Conservation (phyloP, 2,888 invertebrate species). For the Epicampocera succincta region DNA sequence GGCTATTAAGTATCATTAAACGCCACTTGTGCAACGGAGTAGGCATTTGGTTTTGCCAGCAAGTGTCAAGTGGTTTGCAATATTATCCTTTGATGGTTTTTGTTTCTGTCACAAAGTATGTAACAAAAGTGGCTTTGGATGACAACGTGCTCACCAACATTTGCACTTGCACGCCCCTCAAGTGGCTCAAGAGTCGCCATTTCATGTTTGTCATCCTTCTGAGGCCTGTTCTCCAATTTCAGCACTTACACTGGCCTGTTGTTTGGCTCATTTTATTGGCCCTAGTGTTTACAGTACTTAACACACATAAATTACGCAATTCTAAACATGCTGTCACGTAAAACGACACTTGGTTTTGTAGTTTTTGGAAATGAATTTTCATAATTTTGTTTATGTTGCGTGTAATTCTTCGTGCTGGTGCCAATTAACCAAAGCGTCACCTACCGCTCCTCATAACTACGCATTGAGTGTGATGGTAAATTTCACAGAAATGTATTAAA, state of each 20-base stretch:
- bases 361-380: constrained; percentile 46
- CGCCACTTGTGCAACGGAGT: constrained; percentile 51
- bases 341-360: constrained; percentile 58
- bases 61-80: constrained; percentile 56
- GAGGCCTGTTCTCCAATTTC: constrained; percentile 52
- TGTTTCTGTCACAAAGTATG: constrained; percentile 33
- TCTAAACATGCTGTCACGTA: constrained; percentile 46
- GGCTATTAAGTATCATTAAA: constrained; percentile 56
- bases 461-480: constrained; percentile 39
- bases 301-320: constrained; percentile 66
- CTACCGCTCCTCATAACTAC: constrained; percentile 13
- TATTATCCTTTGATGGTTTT: constrained; percentile 26
- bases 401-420: constrained; percentile 41
- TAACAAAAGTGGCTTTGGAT: constrained; percentile 57
- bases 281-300: constrained; percentile 64
- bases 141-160: constrained; percentile 37
- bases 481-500: constrained; percentile 52
- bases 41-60: constrained; percentile 44
- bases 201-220: constrained; percentile 16
- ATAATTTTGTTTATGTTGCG: constrained; percentile 55
- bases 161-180: constrained; percentile 36
- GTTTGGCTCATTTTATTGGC: constrained; percentile 39
- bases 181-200: constrained; percentile 34
- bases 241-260: constrained; percentile 32
- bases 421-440: constrained; percentile 60